Percentiles rank a stretch among this genome's conserved stretches.
These are phyloP conservation scores for Drosophila gaucha DNA, from an alignment of 2,888 invertebrate species.

Conservation along the genomic window DNA sequence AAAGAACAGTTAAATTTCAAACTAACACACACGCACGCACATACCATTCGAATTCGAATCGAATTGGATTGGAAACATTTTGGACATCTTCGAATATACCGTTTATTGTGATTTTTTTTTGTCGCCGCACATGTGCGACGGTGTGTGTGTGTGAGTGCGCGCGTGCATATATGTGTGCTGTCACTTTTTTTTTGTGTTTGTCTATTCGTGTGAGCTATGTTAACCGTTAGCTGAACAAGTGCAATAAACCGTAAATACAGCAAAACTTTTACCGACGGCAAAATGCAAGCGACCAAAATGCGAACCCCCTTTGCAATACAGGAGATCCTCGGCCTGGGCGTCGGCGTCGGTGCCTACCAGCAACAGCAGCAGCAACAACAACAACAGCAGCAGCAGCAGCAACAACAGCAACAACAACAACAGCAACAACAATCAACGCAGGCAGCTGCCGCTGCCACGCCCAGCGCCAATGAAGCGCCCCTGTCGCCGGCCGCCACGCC, in stretches of 20 bases:
- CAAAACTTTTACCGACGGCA: slow-evolving; percentile 53
- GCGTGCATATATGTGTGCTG: not conserved
- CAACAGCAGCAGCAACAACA: slow-evolving; percentile 45
- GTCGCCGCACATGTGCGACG: slow-evolving; percentile 1
- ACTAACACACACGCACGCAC: slow-evolving; percentile 2
- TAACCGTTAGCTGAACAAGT: slow-evolving; percentile 43
- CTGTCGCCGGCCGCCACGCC: slow-evolving; percentile 69
- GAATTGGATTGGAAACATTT: slow-evolving; percentile 16
- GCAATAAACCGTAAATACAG: slow-evolving; percentile 47
- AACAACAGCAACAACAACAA: slow-evolving; percentile 54
- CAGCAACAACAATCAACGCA: slow-evolving; percentile 46
- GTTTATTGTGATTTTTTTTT: slow-evolving; percentile 6
- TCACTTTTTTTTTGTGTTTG: slow-evolving; percentile 9
- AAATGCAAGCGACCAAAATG: slow-evolving; percentile 85
- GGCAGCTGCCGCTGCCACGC: slow-evolving; percentile 70
- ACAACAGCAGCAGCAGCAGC: slow-evolving; percentile 64
- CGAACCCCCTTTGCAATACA: slow-evolving; percentile 84
- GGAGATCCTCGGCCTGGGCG: slow-evolving; percentile 84
- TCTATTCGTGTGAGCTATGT: slow-evolving; percentile 37
- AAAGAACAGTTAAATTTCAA: slow-evolving; percentile 40
- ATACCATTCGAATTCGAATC: slow-evolving; percentile 14
- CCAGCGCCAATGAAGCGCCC: slow-evolving; percentile 71
- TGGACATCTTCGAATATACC: slow-evolving; percentile 2
- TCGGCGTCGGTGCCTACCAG: slow-evolving; percentile 79
- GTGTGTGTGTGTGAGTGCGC: slow-evolving; percentile 3